Evolutionary conservation across 2,113 vertebrate species (phyloP).

Genomic region (Pelodiscus sinensis): DNA sequence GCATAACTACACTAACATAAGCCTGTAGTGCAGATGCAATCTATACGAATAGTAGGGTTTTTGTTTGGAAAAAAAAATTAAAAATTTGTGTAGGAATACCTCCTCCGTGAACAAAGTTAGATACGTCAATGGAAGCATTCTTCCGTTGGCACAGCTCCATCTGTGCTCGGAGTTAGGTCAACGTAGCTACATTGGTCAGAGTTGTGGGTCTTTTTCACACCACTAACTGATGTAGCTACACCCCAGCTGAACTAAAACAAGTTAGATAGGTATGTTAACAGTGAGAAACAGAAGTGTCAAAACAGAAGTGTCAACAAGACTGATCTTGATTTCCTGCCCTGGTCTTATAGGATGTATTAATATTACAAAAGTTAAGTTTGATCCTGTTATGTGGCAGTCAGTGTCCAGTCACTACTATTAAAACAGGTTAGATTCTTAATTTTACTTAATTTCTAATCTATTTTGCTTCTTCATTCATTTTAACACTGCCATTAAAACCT

Average conservation of each 20-base stretch:
- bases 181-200: not conserved
- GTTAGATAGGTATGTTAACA: not conserved
- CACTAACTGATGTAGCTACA: not conserved
- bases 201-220: not conserved
- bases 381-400: accelerated
- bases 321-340: not conserved
- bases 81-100: not conserved
- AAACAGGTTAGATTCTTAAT: not conserved
- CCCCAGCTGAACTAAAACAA: not conserved
- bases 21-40: not conserved
- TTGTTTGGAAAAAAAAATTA: not conserved
- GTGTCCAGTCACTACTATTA: accelerated
- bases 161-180: not conserved
- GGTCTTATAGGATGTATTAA: not conserved
- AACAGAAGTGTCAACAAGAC: too few species aligned
- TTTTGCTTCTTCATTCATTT: not conserved
- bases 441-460: not conserved
- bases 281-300: not conserved
- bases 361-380: not conserved
- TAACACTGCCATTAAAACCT: not conserved
- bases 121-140: not conserved
- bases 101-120: not conserved
- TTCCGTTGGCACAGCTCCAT: not conserved
- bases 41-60: not conserved
- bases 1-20: not conserved